Conservation (phyloP, 2,888 invertebrate species). For the Scaptomyza flava region DNA sequence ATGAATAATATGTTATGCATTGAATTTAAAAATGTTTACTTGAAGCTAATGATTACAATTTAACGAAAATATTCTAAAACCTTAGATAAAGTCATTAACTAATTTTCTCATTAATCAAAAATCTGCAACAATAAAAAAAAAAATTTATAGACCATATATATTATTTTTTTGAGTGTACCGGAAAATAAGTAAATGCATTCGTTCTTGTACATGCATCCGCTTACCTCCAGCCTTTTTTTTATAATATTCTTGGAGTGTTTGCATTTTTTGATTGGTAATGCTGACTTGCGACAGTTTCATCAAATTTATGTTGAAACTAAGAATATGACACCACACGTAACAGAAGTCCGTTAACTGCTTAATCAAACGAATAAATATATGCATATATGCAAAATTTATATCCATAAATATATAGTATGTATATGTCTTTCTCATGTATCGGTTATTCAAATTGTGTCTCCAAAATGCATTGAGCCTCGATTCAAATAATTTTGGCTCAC, state of each 20-base stretch:
- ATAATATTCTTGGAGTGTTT: constrained; percentile 24
- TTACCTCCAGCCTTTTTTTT: constrained; percentile 10
- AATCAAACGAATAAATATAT: constrained; percentile 1
- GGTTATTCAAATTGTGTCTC: constrained; percentile 20
- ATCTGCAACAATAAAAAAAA: no score
- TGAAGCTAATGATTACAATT: no score
- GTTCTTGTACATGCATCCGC: constrained; percentile 32
- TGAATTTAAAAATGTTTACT: no score
- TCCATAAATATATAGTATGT: neutral
- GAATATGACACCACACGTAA: constrained; percentile 44
- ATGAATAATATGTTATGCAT: no score
- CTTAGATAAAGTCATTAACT: no score
- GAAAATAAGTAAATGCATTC: neutral
- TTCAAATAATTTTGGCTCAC: constrained; percentile 3
- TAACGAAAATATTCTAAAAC: no score
- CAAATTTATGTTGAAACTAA: constrained; percentile 40
- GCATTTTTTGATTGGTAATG: constrained; percentile 35
- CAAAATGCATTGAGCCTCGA: constrained; percentile 24
- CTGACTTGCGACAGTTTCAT: constrained; percentile 41
- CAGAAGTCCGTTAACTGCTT: constrained; percentile 10
- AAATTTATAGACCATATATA: no score
- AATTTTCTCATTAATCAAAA: no score
- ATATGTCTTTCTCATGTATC: neutral
- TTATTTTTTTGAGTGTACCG: neutral
- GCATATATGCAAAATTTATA: neutral